These are phyloP conservation scores for Phalacrocorax carbo DNA, from an alignment of 2,113 vertebrate genomes.

Conservation along the genomic window DNA sequence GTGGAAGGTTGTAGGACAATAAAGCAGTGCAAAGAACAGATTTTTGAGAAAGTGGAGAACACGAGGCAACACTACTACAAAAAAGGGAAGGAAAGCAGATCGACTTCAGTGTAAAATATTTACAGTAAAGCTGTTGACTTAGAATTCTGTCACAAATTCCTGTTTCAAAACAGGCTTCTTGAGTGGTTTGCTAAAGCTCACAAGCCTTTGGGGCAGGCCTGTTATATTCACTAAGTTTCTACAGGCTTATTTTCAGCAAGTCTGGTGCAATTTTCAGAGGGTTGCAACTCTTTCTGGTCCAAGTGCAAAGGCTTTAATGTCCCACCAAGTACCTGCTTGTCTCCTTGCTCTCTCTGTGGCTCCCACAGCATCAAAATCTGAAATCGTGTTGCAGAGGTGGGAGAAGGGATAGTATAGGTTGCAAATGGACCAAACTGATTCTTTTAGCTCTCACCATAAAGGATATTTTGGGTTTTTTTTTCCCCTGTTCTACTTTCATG, in stretches of 20 bases:
- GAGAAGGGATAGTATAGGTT: neutral
- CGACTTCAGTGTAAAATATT: neutral
- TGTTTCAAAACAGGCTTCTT: neutral
- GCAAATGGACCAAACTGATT: neutral
- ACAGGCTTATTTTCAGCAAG: neutral
- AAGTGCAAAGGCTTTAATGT: neutral
- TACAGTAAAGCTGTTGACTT: neutral
- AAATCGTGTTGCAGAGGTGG: neutral
- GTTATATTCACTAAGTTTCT: neutral
- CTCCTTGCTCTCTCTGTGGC: neutral
- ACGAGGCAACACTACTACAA: accelerated
- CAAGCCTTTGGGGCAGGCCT: neutral
- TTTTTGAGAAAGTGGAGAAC: neutral
- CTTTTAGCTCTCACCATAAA: neutral
- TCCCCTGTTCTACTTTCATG: neutral
- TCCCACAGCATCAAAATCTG: neutral
- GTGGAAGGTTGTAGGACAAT: neutral
- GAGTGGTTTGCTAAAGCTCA: neutral
- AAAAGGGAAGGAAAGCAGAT: neutral
- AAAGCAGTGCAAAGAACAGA: neutral
- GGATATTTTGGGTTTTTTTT: neutral
- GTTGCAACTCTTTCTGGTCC: neutral
- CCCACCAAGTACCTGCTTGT: neutral
- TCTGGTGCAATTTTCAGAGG: neutral
- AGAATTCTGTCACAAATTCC: neutral